Conservation (phyloP, 2,113 vertebrate species). For the Ariopsis seemanni region DNA sequence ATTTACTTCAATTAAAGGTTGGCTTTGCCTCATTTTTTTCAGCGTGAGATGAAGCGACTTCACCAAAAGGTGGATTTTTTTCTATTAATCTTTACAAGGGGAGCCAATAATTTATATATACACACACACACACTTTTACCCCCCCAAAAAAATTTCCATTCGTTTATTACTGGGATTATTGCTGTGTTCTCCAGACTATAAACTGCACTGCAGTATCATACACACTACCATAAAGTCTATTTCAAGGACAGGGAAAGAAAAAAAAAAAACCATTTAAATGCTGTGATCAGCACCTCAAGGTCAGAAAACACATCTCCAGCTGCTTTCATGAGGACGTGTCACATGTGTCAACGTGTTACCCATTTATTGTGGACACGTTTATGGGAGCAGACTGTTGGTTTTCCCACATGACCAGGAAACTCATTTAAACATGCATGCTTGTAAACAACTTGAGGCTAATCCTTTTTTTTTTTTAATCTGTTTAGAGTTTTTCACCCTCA, state of each 20-base stretch:
- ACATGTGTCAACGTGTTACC: background rate
- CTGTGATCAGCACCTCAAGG: background rate
- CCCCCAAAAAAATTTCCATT: background rate
- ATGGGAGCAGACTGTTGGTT: background rate
- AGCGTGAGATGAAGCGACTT: too few species aligned
- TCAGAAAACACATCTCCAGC: background rate
- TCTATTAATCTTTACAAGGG: too few species aligned
- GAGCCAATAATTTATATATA: too few species aligned
- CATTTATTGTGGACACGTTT: background rate
- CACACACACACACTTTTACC: too few species aligned
- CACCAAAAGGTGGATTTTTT: too few species aligned
- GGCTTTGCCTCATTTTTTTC: too few species aligned
- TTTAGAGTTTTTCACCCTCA: too few species aligned
- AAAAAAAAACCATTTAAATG: background rate
- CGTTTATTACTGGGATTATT: background rate
- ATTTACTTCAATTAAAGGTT: too few species aligned
- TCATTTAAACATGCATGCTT: background rate
- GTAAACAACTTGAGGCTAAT: background rate
- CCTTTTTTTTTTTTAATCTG: background rate
- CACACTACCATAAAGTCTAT: background rate
- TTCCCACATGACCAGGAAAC: background rate
- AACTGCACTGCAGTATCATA: background rate
- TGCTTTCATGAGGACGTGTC: background rate
- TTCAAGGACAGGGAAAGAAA: background rate
- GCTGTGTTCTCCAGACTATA: background rate